Percentiles rank a stretch among this genome's conserved stretches.
Conservation (phyloP, 2,888 invertebrate genomes). For the Baccha elongata region DNA sequence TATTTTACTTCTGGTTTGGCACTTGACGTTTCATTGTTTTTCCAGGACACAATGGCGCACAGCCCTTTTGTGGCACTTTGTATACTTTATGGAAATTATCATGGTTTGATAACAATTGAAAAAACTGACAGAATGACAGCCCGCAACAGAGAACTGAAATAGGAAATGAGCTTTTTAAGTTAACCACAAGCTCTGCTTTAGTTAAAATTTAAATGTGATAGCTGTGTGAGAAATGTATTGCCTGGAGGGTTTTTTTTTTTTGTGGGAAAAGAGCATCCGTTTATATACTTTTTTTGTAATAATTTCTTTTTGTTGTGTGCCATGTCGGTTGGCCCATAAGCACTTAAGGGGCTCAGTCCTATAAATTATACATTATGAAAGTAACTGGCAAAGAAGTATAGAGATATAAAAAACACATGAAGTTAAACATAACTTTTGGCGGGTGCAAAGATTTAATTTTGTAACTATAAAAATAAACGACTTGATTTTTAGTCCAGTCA, state of each 20-base stretch:
- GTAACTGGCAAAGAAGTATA: no score
- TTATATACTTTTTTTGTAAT: no score
- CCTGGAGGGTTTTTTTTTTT: conserved; percentile 1
- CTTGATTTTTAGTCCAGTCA: no score
- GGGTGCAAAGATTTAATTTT: no score
- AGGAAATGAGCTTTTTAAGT: conserved; percentile 13
- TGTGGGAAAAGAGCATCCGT: conserved; percentile 10
- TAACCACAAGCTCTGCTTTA: conserved; percentile 10
- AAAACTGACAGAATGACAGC: conserved; percentile 21
- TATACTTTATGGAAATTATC: conserved; percentile 3
- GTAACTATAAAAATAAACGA: no score
- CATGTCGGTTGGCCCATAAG: no score
- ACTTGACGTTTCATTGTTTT: conserved; percentile 7
- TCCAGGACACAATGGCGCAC: not conserved
- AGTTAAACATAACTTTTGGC: no score
- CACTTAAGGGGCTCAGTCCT: not conserved
- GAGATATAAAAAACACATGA: no score
- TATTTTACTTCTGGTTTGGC: not conserved
- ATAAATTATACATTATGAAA: not conserved
- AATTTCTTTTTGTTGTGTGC: not conserved
- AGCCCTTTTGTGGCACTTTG: conserved; percentile 1
- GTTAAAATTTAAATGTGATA: conserved; percentile 10
- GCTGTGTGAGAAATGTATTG: conserved; percentile 4
- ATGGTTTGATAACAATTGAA: conserved; percentile 16
- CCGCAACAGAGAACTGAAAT: not conserved